A percentile compares a stretch with the other conserved stretches of the same genome.
Evolutionary conservation across 2,888 invertebrate genomes (phyloP).

Genomic region (Pandemis heparana): DNA sequence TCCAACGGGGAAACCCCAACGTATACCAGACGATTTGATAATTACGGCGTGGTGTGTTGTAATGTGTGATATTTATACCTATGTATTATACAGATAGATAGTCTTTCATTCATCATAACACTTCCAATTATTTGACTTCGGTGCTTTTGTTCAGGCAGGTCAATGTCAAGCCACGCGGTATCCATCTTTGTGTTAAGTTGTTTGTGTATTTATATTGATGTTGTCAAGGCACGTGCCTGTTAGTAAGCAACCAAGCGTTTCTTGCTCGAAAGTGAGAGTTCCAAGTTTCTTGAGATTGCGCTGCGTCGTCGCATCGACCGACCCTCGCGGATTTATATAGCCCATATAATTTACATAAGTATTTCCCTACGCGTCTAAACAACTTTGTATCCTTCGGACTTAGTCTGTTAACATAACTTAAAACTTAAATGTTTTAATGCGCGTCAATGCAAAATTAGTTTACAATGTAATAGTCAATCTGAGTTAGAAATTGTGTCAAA

Average conservation of each 20-base stretch:
- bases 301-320: slow-evolving; percentile 64
- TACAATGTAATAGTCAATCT: slow-evolving; percentile 2
- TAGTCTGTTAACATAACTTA: background rate
- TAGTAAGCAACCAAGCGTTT: slow-evolving; percentile 64
- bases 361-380: slow-evolving; percentile 26
- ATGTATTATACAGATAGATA: slow-evolving; percentile 46
- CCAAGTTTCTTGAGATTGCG: slow-evolving; percentile 71
- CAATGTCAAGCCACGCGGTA: slow-evolving; percentile 68
- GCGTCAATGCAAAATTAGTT: background rate
- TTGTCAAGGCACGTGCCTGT: slow-evolving; percentile 60
- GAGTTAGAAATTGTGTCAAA: slow-evolving; percentile 19
- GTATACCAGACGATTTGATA: slow-evolving; percentile 81
- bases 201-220: slow-evolving; percentile 64
- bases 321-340: slow-evolving; percentile 58
- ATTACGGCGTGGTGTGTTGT: slow-evolving; percentile 74
- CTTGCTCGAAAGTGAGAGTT: slow-evolving; percentile 80
- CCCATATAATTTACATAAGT: slow-evolving; percentile 48
- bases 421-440: background rate
- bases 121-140: slow-evolving; percentile 38
- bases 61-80: slow-evolving; percentile 56
- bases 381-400: slow-evolving; percentile 20
- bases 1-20: slow-evolving; percentile 82
- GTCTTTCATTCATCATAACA: slow-evolving; percentile 31
- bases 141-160: slow-evolving; percentile 51
- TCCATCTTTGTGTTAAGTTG: slow-evolving; percentile 59